Evolutionary conservation across 2,113 vertebrate genomes (phyloP).

Genomic region (Mastomys coucha): DNA sequence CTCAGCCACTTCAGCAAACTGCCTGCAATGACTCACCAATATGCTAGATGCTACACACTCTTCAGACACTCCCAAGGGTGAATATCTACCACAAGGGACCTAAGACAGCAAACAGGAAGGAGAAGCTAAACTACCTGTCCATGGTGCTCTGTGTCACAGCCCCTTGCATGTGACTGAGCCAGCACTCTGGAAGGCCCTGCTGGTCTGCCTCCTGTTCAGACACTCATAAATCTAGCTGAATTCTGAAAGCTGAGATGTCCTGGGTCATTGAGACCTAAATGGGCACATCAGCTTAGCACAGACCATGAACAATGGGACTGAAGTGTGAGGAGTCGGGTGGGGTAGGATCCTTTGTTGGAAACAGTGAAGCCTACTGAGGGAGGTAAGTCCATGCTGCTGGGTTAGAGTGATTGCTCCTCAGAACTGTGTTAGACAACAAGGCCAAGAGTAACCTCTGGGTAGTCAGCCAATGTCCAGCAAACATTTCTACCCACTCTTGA

Average conservation of each 20-base stretch:
- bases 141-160: fast-evolving
- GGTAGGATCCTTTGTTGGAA: background rate
- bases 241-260: background rate
- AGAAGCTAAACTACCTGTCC: background rate
- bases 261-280: background rate
- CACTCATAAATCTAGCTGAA: background rate
- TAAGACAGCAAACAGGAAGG: background rate
- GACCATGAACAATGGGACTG: no score
- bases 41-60: background rate
- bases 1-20: constrained; percentile 17
- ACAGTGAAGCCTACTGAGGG: background rate
- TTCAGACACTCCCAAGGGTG: background rate
- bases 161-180: fast-evolving
- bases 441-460: fast-evolving
- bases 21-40: constrained; percentile 41
- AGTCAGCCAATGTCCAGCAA: background rate
- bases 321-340: background rate
- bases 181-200: no score
- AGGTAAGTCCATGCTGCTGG: background rate
- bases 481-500: fast-evolving
- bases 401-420: no score
- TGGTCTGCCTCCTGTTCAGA: background rate
- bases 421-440: background rate
- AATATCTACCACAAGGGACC: background rate
- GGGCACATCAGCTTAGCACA: background rate